Conservation (phyloP, 2,797 vertebrate genomes). For the Neosilurus mollespiculum region DNA sequence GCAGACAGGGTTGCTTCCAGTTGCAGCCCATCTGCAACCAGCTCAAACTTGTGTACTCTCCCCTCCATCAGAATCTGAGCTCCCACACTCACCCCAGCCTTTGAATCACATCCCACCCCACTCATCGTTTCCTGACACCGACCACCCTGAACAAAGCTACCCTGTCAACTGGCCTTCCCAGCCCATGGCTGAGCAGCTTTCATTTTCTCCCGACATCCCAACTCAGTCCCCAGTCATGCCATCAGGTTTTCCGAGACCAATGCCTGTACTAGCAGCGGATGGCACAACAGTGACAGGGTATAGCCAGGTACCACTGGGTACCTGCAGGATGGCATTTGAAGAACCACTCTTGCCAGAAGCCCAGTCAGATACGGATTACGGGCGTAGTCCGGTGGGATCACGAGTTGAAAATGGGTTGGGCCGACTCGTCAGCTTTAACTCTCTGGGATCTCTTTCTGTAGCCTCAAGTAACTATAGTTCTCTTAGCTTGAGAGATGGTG, state of each 20-base stretch:
- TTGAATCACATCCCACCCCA: constrained; percentile 40
- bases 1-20: constrained; percentile 64
- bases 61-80: constrained; percentile 80
- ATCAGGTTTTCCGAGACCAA: constrained; percentile 67
- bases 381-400: constrained; percentile 75
- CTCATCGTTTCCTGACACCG: constrained; percentile 43
- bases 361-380: constrained; percentile 59
- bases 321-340: constrained; percentile 77
- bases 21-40: constrained; percentile 74
- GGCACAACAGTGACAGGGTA: constrained; percentile 73
- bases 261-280: constrained; percentile 65
- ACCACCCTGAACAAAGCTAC: constrained; percentile 64
- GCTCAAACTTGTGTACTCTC: constrained; percentile 80
- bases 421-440: constrained; percentile 95
- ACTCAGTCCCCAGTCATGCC: constrained; percentile 72
- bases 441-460: constrained; percentile 92
- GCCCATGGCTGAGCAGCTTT: constrained; percentile 58
- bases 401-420: constrained; percentile 74
- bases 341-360: constrained; percentile 76
- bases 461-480: constrained; percentile 97
- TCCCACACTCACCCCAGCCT: constrained; percentile 78
- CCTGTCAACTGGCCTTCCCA: constrained; percentile 72
- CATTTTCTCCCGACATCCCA: constrained; percentile 70
- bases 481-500: constrained; percentile 93
- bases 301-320: constrained; percentile 71